Evolutionary conservation across 1,140 invertebrate genomes (phyloP).

Genomic region (Drosophila albomicans): DNA sequence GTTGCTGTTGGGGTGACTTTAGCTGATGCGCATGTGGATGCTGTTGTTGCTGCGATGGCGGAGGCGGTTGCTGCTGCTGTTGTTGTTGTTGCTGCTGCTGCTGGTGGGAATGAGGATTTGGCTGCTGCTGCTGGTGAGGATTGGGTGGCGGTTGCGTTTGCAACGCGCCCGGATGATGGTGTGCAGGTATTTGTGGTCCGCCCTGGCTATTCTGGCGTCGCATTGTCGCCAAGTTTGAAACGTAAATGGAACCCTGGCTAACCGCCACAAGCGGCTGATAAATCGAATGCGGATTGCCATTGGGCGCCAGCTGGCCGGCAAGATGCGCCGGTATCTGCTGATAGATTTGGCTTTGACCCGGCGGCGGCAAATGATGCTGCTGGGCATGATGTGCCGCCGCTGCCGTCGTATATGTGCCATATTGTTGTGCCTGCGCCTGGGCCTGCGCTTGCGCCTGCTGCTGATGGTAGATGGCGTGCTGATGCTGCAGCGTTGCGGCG

Average conservation of each 20-base stretch:
- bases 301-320: constrained; percentile 66
- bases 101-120: constrained; percentile 38
- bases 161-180: constrained; percentile 61
- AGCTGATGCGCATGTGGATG: constrained; percentile 34
- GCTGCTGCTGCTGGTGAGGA: constrained; percentile 50
- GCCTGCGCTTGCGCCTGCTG: constrained; percentile 57
- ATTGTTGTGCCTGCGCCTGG: constrained; percentile 64
- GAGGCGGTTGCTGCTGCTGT: constrained; percentile 52
- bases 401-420: constrained; percentile 78
- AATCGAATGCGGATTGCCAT: constrained; percentile 82
- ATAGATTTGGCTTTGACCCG: constrained; percentile 80
- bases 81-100: constrained; percentile 73
- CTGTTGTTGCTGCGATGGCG: constrained; percentile 57
- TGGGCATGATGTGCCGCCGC: constrained; percentile 71
- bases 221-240: constrained; percentile 82
- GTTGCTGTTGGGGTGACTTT: constrained; percentile 35
- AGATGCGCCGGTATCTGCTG: constrained; percentile 82
- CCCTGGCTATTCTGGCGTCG: constrained; percentile 79
- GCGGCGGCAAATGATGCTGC: constrained; percentile 74
- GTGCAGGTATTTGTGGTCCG: constrained; percentile 71
- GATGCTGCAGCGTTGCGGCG: constrained; percentile 75
- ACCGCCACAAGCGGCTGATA: constrained; percentile 82
- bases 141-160: constrained; percentile 63
- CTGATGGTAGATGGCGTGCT: constrained; percentile 83
- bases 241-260: constrained; percentile 80